These are phyloP conservation scores for Nephotettix cincticeps DNA, from an alignment of 1,140 invertebrate species.

Conservation along the genomic window DNA sequence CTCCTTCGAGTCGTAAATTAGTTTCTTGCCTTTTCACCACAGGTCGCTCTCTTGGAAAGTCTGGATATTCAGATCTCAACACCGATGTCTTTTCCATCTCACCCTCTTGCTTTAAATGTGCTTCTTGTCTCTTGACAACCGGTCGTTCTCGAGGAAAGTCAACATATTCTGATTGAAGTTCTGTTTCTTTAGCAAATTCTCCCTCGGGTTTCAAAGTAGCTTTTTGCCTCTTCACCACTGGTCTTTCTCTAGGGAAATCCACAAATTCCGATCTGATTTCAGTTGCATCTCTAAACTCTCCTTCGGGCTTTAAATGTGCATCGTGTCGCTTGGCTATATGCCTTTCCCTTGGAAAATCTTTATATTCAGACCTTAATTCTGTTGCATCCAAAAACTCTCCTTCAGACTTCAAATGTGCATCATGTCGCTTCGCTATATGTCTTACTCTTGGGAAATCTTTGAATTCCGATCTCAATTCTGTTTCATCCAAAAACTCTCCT, in stretches of 20 bases:
- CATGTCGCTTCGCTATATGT: conserved; percentile 11
- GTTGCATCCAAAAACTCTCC: conserved; percentile 22
- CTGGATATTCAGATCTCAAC: conserved; percentile 29
- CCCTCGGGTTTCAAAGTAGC: conserved; percentile 37
- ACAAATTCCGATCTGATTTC: conserved; percentile 29
- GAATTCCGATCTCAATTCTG: conserved; percentile 33
- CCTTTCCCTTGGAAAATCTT: conserved; percentile 34
- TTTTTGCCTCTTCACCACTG: conserved; percentile 24
- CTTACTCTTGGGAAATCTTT: conserved; percentile 26
- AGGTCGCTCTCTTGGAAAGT: conserved; percentile 34
- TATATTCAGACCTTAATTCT: conserved; percentile 29
- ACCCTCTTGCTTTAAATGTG: conserved; percentile 35
- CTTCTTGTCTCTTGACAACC: conserved; percentile 8
- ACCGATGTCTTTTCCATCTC: conserved; percentile 31
- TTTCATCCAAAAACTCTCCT: conserved; percentile 30
- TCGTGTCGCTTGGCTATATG: conserved; percentile 25
- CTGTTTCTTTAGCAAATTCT: conserved; percentile 26
- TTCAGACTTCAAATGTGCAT: conserved; percentile 32
- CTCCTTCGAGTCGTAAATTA: conserved; percentile 35
- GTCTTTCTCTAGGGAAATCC: conserved; percentile 29
- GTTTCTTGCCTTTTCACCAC: conserved; percentile 27
- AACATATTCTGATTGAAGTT: conserved; percentile 28
- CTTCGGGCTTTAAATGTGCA: conserved; percentile 34
- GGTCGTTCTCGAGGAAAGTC: conserved; percentile 30
- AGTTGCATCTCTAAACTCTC: conserved; percentile 28